These are phyloP conservation scores for Cynopterus sphinx DNA, from an alignment of 2,797 vertebrate species.

Conservation along the genomic window DNA sequence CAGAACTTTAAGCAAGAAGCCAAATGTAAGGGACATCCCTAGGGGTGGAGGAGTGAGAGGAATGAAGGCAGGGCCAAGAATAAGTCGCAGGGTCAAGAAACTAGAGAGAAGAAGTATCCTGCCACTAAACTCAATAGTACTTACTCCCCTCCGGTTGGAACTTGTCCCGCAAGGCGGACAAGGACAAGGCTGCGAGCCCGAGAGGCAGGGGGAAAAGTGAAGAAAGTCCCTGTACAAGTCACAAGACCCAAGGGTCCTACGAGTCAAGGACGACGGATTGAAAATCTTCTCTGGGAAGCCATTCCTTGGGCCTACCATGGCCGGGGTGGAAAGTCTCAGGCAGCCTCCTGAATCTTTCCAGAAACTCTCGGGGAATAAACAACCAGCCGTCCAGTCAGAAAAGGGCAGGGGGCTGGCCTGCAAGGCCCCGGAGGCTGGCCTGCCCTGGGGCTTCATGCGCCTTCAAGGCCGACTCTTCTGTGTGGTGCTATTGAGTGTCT, in stretches of 20 bases:
- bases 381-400: not conserved
- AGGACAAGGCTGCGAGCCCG: accelerated
- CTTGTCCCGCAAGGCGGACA: accelerated
- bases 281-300: not conserved
- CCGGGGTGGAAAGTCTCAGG: not conserved
- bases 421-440: accelerated
- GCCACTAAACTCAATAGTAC: not conserved
- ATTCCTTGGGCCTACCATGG: not conserved
- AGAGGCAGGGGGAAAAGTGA: no score
- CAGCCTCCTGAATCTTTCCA: not conserved
- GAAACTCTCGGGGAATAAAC: not conserved
- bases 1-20: constrained; percentile 2
- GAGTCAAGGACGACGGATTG: not conserved
- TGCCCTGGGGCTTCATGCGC: not conserved
- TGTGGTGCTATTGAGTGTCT: accelerated
- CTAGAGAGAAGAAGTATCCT: not conserved
- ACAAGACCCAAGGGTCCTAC: not conserved
- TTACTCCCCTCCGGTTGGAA: not conserved
- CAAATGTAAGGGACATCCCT: not conserved
- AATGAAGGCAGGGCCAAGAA: not conserved
- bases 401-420: not conserved
- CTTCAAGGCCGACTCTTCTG: not conserved
- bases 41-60: not conserved
- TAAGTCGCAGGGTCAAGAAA: not conserved
- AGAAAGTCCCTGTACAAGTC: not conserved